phyloP scores from a whole-genome alignment of 2,113 vertebrate species.

The Aegithalos caudatus region DNA sequence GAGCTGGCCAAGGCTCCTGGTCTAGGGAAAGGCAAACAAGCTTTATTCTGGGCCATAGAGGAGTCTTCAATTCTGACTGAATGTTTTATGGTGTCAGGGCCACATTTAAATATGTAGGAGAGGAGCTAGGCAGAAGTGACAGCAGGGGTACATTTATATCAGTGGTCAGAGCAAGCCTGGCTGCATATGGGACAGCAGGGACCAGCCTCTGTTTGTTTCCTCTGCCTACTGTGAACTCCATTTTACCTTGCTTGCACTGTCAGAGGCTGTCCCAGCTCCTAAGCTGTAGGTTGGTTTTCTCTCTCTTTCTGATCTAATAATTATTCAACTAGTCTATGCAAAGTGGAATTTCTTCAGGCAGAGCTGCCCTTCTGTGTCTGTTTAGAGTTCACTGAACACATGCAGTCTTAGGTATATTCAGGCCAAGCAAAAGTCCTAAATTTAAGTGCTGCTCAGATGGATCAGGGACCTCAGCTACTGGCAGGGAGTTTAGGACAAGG shows the following conservation, averaged over 20 bases:
- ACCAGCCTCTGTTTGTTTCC: neutral
- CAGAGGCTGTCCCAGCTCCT: neutral
- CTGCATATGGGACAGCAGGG: neutral
- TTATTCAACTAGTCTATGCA: neutral
- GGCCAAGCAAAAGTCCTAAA: neutral
- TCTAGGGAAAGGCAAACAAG: neutral
- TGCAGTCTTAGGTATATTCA: neutral
- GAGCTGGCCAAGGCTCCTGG: neutral
- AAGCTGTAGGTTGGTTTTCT: neutral
- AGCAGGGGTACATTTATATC: neutral
- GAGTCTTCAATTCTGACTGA: neutral
- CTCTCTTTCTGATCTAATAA: neutral
- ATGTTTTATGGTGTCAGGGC: neutral
- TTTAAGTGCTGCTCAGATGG: neutral
- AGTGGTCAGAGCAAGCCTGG: neutral
- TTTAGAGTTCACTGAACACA: neutral
- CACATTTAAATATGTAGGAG: neutral
- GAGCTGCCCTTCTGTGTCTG: neutral
- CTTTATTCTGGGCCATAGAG: neutral
- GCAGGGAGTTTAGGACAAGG: neutral
- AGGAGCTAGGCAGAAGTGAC: neutral
- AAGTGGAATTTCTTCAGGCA: neutral
- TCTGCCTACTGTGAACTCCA: neutral
- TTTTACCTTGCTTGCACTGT: neutral
- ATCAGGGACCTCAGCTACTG: neutral